Evolutionary conservation across 2,113 vertebrate genomes (phyloP), one percentile per base, ranked within the genome.

Genomic region (Collichthys lucidus): DNA sequence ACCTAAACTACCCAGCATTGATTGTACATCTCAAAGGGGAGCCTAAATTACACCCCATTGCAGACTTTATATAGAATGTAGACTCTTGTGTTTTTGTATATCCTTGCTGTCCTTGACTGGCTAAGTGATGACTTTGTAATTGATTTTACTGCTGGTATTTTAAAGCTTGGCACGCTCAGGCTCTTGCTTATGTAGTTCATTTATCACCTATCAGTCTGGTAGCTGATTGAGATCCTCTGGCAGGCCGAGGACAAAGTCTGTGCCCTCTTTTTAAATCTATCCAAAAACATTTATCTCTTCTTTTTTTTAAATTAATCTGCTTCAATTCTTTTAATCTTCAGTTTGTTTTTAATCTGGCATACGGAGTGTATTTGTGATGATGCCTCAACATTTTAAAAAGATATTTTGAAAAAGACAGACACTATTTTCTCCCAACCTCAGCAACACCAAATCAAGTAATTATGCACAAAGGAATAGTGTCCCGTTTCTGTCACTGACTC

Each of bases 401-500:
- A 35, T 35, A 35, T 35, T 40, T 40, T 9, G 3, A 24, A 56
- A 64, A 53, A 40, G 22, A 29, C 7, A 42, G 16, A 53, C 16
- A 19, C 10, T 35, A 46, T 71, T 76, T 69, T 70, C 31, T 66
- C 3, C 46, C 7, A 26, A 20, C 46, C 26, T 46, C 42, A 57
- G 65, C 20, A 75, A 68, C 69, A 63, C 15, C 20, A 42, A 69
- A 55, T 26, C n/a, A 29, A 49, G 31, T 63, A 50, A 22, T 75
- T 63, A 31, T 44, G 5, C 24, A 52, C 50, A 46, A 62, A 73
- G 7, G 14, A 20, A 20, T 49, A 1, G 15, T 42, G 63, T 74
- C 64, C 73, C 63, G 64, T 84, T 88, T 80, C 73, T 77, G 62
- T 83, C 67, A 44, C 55, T 55, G 24, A 71, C 47, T 62, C 62